phyloP scores from a whole-genome alignment of 2,888 invertebrate species.

The Gnatocerus cornutus region DNA sequence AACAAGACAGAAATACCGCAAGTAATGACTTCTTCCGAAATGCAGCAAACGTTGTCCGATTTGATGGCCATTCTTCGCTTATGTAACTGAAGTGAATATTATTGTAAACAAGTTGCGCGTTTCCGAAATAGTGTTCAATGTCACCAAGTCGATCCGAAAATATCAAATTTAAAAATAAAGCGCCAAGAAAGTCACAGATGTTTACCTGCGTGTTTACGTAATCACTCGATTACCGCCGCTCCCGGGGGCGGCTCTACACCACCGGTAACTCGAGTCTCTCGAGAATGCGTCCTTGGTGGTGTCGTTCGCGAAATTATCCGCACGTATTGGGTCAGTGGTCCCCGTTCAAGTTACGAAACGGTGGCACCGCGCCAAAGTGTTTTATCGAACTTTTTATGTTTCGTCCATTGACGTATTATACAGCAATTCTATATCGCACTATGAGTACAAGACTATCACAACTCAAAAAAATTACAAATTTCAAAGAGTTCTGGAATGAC shows the following conservation, averaged over 20 bases:
- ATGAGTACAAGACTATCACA: no score
- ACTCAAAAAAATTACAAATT: no score
- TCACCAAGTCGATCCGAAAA: slow-evolving; percentile 46
- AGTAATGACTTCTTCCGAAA: slow-evolving; percentile 1
- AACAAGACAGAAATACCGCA: slow-evolving; percentile 26
- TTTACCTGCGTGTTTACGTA: slow-evolving; percentile 42
- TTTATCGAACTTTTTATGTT: slow-evolving; percentile 42
- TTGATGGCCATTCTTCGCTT: no score
- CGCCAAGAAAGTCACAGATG: slow-evolving; percentile 27
- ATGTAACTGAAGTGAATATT: slow-evolving; percentile 15
- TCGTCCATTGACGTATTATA: slow-evolving; percentile 19
- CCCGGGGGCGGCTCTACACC: background rate
- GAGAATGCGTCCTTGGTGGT: slow-evolving; percentile 38
- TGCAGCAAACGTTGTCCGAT: no score
- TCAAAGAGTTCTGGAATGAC: no score
- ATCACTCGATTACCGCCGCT: background rate
- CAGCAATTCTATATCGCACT: no score
- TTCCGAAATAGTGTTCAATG: slow-evolving; percentile 48
- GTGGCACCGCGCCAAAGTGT: slow-evolving; percentile 41
- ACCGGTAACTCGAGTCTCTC: no score
- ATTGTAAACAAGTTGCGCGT: slow-evolving; percentile 30
- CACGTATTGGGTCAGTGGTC: slow-evolving; percentile 51
- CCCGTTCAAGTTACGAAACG: slow-evolving; percentile 40
- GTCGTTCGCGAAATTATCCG: slow-evolving; percentile 33
- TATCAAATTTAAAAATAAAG: slow-evolving; percentile 48